A percentile compares a stretch with the other conserved stretches of the same genome.
phyloP scores from a whole-genome alignment of 2,113 vertebrate genomes.

The Ictalurus furcatus region DNA sequence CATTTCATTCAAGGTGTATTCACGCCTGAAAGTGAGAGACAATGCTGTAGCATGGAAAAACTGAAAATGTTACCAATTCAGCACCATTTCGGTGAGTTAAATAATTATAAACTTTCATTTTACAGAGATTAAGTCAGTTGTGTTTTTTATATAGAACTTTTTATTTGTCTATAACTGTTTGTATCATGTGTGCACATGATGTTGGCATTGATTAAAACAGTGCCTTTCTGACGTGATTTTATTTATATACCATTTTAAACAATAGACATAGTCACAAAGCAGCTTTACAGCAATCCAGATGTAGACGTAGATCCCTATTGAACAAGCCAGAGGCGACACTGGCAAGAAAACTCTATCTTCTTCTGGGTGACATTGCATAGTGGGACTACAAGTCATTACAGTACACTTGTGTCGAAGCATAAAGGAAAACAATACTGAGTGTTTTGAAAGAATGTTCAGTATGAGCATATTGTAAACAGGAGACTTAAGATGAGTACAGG shows the following conservation, averaged over 20 bases:
- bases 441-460: neutral
- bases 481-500: neutral
- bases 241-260: neutral
- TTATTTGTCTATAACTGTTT: neutral
- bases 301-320: neutral
- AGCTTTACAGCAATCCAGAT: neutral
- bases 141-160: neutral
- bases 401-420: neutral
- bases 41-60: neutral
- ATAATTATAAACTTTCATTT: neutral
- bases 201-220: neutral
- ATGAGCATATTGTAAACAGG: neutral
- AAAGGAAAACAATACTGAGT: neutral
- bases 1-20: too few relatives aligned
- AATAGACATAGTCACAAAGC: neutral
- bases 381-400: neutral
- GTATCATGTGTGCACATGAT: neutral
- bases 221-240: neutral
- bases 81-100: neutral
- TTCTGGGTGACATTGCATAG: neutral
- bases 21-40: too few relatives aligned
- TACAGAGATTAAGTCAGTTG: neutral
- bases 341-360: neutral
- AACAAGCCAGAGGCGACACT: too few relatives aligned
- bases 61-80: neutral